Conservation (phyloP, 2,797 vertebrate species). For the Okamejei kenojei region DNA sequence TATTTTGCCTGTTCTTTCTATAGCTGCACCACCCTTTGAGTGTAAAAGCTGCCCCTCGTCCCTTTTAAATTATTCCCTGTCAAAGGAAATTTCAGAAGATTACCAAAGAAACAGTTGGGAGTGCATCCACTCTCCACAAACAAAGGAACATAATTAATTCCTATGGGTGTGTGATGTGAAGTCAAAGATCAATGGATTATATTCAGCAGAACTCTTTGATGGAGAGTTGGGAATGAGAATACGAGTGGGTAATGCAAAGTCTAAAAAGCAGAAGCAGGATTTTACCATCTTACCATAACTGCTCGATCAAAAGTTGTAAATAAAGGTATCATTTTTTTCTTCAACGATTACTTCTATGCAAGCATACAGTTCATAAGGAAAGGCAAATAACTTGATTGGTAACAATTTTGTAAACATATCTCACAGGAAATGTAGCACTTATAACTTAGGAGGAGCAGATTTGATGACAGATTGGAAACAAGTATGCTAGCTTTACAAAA, state of each 20-base stretch:
- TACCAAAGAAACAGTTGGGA: neutral
- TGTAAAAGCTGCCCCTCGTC: too few species aligned
- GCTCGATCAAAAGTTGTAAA: neutral
- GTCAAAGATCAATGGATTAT: neutral
- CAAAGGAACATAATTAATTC: neutral
- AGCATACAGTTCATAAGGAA: neutral
- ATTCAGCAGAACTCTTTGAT: neutral
- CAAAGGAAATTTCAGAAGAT: neutral
- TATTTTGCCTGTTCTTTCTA: too few species aligned
- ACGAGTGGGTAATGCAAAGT: neutral
- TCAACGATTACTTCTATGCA: neutral
- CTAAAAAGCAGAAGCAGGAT: too few species aligned
- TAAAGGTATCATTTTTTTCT: neutral
- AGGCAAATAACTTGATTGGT: neutral
- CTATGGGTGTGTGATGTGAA: neutral
- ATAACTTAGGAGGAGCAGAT: neutral
- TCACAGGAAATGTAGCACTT: neutral
- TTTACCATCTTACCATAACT: neutral
- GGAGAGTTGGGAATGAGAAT: neutral
- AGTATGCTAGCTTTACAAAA: neutral
- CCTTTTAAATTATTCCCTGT: neutral
- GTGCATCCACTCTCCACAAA: neutral
- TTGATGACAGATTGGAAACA: neutral
- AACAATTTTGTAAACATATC: neutral
- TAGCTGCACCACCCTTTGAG: too few species aligned